Percentiles rank a stretch among this genome's conserved stretches.
Conservation (phyloP, 64 coral and sea anemone species). For the Stichodactyla helianthus region DNA sequence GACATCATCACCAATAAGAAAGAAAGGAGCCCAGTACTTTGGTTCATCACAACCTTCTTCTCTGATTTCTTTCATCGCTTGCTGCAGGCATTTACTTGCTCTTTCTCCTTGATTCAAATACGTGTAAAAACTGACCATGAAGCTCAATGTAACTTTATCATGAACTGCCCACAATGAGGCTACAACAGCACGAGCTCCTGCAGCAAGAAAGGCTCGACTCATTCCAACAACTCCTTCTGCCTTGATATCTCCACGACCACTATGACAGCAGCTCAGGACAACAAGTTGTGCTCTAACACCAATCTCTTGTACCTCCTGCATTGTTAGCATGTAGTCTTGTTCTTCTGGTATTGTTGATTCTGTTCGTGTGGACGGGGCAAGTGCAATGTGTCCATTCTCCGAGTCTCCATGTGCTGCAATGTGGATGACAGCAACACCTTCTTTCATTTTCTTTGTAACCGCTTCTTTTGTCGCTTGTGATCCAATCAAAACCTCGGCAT, state of each 20-base stretch:
- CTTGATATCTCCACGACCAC: constrained; percentile 23
- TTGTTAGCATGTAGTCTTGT: constrained; percentile 35
- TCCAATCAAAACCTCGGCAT: neutral
- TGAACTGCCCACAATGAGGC: constrained; percentile 23
- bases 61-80: constrained; percentile 11
- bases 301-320: constrained; percentile 13
- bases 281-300: constrained; percentile 10
- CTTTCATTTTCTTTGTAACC: neutral
- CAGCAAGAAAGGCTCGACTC: constrained; percentile 22
- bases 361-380: neutral
- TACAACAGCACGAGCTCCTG: constrained; percentile 25
- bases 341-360: constrained; percentile 4
- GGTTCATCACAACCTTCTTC: neutral
- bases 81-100: constrained; percentile 6
- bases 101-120: constrained; percentile 17
- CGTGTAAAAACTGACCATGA: constrained; percentile 9
- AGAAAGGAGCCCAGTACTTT: constrained; percentile 9
- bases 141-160: constrained; percentile 1
- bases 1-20: constrained; percentile 22
- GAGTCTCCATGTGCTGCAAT: constrained; percentile 24
- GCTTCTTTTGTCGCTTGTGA: constrained; percentile 13
- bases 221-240: constrained; percentile 33
- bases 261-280: constrained; percentile 39
- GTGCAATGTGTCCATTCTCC: constrained; percentile 10
- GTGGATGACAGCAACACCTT: constrained; percentile 2